Evolutionary conservation across 2,888 invertebrate species (phyloP).

Genomic region (Xanthia togata): DNA sequence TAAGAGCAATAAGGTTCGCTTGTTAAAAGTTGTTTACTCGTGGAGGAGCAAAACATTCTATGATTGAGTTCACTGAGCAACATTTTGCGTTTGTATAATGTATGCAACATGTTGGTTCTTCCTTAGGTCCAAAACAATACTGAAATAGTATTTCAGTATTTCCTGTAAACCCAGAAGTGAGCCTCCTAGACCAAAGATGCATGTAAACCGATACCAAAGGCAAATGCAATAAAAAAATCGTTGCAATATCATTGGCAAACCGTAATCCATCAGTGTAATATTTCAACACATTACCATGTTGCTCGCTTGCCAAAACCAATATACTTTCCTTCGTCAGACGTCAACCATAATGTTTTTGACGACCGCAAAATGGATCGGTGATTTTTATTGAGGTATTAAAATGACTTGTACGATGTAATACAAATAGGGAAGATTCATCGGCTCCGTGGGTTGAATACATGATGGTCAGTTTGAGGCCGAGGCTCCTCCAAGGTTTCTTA

Average conservation of each 20-base stretch:
- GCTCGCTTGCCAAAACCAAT: constrained; percentile 74
- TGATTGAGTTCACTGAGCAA: background rate
- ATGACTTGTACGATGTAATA: constrained; percentile 58
- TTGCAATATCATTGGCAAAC: constrained; percentile 56
- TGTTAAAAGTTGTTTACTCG: constrained; percentile 40
- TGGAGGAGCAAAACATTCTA: background rate
- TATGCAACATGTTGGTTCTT: background rate
- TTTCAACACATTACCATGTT: constrained; percentile 72
- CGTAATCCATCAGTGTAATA: constrained; percentile 65
- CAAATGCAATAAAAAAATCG: constrained; percentile 43
- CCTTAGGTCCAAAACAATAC: background rate
- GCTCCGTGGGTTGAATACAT: constrained; percentile 57
- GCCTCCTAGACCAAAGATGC: constrained; percentile 9
- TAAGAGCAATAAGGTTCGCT: constrained; percentile 40
- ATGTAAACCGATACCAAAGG: constrained; percentile 40
- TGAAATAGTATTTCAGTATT: no score
- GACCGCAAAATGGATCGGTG: constrained; percentile 62
- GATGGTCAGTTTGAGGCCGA: constrained; percentile 61
- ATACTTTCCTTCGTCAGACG: constrained; percentile 66
- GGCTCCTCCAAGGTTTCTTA: constrained; percentile 57
- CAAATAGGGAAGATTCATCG: constrained; percentile 56
- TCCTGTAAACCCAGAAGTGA: background rate
- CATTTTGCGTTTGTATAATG: background rate
- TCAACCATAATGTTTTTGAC: constrained; percentile 63
- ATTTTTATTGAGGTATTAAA: constrained; percentile 59